Evolutionary conservation across 2,113 vertebrate genomes (phyloP).

Genomic region (Amia ocellicauda): DNA sequence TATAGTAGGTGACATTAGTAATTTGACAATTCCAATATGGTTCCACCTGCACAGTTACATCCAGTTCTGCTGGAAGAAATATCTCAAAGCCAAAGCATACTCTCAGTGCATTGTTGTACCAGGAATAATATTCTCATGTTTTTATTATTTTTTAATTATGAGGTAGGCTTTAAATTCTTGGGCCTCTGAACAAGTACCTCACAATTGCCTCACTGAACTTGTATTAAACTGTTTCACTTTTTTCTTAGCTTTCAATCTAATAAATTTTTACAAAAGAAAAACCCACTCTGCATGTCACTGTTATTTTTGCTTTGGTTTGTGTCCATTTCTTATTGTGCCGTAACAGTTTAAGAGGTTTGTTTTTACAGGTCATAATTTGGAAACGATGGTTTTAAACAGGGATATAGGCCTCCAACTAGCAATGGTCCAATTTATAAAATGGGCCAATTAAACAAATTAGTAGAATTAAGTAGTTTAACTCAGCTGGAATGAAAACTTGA

Average conservation of each 20-base stretch:
- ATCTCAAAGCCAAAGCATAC: background rate
- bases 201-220: background rate
- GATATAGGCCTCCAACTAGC: too few species aligned
- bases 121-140: background rate
- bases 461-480: too few species aligned
- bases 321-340: too few species aligned
- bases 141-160: constrained; percentile 3
- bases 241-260: constrained; percentile 15
- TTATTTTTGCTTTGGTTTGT: too few species aligned
- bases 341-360: too few species aligned
- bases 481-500: too few species aligned
- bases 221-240: constrained; percentile 8
- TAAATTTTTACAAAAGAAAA: constrained; percentile 20
- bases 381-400: too few species aligned
- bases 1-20: background rate
- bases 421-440: too few species aligned
- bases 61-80: background rate
- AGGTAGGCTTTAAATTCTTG: background rate
- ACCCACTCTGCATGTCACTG: background rate
- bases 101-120: background rate
- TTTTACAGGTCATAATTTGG: too few species aligned
- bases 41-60: background rate
- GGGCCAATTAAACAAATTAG: too few species aligned
- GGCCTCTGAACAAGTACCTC: background rate
- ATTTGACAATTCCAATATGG: background rate